phyloP scores from a whole-genome alignment of 2,888 invertebrate species.

The Caenorhabditis sp. region DNA sequence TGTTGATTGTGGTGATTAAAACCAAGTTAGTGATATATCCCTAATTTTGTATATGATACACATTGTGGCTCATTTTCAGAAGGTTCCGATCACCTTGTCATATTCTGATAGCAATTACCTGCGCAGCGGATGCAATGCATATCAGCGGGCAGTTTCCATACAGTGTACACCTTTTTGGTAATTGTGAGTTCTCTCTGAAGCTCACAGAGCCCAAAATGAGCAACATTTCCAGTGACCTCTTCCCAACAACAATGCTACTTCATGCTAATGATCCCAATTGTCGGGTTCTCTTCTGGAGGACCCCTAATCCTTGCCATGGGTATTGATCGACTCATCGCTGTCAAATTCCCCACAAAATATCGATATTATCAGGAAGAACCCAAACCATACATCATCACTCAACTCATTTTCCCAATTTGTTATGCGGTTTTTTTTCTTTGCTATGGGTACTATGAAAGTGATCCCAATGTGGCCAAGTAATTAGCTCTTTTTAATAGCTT shows the following conservation, averaged over 20 bases:
- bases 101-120: constrained; percentile 38
- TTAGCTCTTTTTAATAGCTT: not conserved
- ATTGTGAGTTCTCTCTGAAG: constrained; percentile 17
- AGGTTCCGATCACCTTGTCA: constrained; percentile 42
- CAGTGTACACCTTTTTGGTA: constrained; percentile 35
- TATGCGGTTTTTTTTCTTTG: constrained; percentile 25
- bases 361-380: constrained; percentile 42
- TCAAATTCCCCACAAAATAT: constrained; percentile 42
- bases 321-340: constrained; percentile 46
- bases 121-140: constrained; percentile 39
- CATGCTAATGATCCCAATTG: constrained; percentile 31
- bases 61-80: too few species aligned
- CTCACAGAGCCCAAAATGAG: not conserved
- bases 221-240: constrained; percentile 34
- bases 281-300: constrained; percentile 38
- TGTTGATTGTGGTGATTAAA: not conserved
- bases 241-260: constrained; percentile 38
- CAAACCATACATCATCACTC: constrained; percentile 21
- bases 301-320: constrained; percentile 43
- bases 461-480: constrained; percentile 29
- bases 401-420: constrained; percentile 29
- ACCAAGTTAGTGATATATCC: not conserved
- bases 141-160: constrained; percentile 45
- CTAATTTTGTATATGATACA: too few species aligned
- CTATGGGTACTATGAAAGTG: constrained; percentile 22